Evolutionary conservation across 1,140 invertebrate species (phyloP).

Genomic region (Homalodisca vitripennis): DNA sequence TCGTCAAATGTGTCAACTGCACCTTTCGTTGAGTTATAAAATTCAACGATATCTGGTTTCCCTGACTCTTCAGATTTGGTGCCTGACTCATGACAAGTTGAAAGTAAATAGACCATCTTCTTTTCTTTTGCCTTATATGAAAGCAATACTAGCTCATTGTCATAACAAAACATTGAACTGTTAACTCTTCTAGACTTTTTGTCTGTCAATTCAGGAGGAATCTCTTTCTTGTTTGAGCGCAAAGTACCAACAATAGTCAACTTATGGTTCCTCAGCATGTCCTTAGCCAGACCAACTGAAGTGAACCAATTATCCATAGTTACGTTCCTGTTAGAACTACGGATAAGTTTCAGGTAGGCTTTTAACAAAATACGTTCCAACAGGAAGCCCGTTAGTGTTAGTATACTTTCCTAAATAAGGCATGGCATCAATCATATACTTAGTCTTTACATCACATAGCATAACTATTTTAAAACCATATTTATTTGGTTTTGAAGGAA

Average conservation of each 20-base stretch:
- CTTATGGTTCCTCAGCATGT: constrained; percentile 41
- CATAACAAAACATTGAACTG: constrained; percentile 40
- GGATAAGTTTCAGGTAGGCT: constrained; percentile 28
- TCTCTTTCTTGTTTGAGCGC: constrained; percentile 34
- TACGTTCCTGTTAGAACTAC: constrained; percentile 44
- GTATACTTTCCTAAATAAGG: constrained; percentile 39
- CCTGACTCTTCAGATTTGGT: no score
- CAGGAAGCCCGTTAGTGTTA: not conserved
- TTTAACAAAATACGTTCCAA: constrained; percentile 32
- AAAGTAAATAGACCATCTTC: constrained; percentile 44
- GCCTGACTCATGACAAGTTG: constrained; percentile 43
- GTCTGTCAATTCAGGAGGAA: constrained; percentile 30
- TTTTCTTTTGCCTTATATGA: constrained; percentile 46
- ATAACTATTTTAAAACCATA: constrained; percentile 42
- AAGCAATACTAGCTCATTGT: constrained; percentile 43
- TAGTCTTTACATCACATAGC: constrained; percentile 37
- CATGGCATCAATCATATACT: constrained; percentile 39
- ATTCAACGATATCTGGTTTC: no score
- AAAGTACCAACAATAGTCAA: constrained; percentile 37
- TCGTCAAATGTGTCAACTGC: no score
- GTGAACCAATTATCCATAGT: constrained; percentile 51
- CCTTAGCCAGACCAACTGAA: constrained; percentile 41
- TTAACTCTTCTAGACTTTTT: not conserved
- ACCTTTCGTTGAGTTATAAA: no score
- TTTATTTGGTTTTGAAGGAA: constrained; percentile 47